phyloP scores from a whole-genome alignment of 1,140 invertebrate genomes.

The Drosophila sp. region DNA sequence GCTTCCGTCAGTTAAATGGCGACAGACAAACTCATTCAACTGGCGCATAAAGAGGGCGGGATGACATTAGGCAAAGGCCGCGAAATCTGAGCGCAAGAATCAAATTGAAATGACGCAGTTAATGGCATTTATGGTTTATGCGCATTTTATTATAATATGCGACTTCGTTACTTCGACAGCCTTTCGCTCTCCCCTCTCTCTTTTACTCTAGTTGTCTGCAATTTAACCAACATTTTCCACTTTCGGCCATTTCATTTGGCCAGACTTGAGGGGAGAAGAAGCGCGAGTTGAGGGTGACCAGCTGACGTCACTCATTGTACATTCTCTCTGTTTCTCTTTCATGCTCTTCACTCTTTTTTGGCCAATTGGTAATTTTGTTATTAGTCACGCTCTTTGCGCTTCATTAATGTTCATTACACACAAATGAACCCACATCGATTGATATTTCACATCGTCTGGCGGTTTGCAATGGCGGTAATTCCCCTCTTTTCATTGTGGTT shows the following conservation, averaged over 20 bases:
- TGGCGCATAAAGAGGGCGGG: conserved; percentile 37
- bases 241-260: conserved; percentile 41
- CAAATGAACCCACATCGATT: conserved; percentile 83
- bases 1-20: conserved; percentile 33
- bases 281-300: conserved; percentile 26
- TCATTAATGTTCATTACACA: conserved; percentile 84
- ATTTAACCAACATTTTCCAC: conserved; percentile 30
- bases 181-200: no score
- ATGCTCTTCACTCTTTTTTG: conserved; percentile 58
- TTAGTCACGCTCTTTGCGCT: conserved; percentile 84
- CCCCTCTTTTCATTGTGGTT: conserved; percentile 55
- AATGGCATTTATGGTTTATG: conserved; percentile 80
- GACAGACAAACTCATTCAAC: conserved; percentile 26
- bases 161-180: conserved; percentile 45
- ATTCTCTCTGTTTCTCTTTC: conserved; percentile 12
- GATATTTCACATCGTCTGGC: conserved; percentile 75
- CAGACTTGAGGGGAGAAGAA: not conserved
- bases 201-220: conserved; percentile 23
- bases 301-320: conserved; percentile 36
- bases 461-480: conserved; percentile 64
- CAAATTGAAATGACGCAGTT: conserved; percentile 82
- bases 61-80: conserved; percentile 31
- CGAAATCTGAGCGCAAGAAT: conserved; percentile 60
- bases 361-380: conserved; percentile 81
- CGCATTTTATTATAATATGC: conserved; percentile 69